A percentile compares a stretch with the other conserved stretches of the same genome.
phyloP scores from a whole-genome alignment of 1,140 invertebrate genomes.

The Pomacea maculata region DNA sequence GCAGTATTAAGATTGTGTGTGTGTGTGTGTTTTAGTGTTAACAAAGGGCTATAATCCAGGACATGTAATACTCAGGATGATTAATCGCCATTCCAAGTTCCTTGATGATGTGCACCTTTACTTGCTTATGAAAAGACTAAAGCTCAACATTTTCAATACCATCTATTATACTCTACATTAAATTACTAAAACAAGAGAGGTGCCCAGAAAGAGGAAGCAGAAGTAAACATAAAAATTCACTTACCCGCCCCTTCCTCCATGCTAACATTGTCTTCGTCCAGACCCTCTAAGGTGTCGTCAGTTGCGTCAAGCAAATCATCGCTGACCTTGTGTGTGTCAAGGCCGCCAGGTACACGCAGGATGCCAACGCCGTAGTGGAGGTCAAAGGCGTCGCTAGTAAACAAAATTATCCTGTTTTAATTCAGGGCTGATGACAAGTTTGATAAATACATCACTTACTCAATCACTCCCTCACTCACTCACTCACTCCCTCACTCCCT shows the following conservation, averaged over 20 bases:
- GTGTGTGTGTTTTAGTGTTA: not conserved
- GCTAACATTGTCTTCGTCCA: conserved; percentile 6
- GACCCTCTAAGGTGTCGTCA: conserved; percentile 17
- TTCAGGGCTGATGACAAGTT: not conserved
- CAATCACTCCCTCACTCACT: not conserved
- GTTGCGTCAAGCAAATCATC: conserved; percentile 20
- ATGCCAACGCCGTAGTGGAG: conserved; percentile 90
- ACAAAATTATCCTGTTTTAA: not conserved
- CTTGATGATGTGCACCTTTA: no score
- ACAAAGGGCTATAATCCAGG: no score
- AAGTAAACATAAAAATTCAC: not conserved
- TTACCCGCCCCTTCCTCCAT: not conserved
- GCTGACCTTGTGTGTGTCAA: conserved; percentile 64
- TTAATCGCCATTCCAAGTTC: no score
- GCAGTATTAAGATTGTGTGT: not conserved
- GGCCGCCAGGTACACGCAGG: conserved; percentile 81
- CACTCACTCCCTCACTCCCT: not conserved
- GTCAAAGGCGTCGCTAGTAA: conserved; percentile 85
- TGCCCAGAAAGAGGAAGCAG: no score
- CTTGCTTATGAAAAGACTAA: no score
- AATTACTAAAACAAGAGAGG: no score
- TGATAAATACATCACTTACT: not conserved
- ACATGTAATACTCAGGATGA: not conserved
- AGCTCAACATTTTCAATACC: no score
- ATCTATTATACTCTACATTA: no score